Conservation (phyloP, 2,113 vertebrate species). For the Silurus meridionalis region DNA sequence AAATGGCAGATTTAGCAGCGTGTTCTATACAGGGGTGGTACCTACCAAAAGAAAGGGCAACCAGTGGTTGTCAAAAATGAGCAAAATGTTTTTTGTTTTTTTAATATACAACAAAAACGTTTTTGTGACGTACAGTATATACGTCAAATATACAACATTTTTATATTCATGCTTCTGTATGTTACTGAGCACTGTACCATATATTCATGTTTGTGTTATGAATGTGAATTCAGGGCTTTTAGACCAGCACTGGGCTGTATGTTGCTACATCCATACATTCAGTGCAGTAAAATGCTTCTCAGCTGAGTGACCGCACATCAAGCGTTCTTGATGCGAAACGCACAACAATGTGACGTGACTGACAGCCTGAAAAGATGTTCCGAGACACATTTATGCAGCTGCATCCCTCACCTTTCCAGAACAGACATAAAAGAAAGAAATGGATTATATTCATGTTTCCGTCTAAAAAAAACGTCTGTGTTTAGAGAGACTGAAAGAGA, state of each 20-base stretch:
- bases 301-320: background rate
- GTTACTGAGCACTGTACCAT: background rate
- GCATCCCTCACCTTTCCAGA: background rate
- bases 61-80: background rate
- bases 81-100: background rate
- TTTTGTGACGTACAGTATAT: background rate
- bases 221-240: background rate
- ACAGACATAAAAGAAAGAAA: background rate
- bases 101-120: background rate
- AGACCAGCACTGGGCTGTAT: background rate
- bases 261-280: background rate
- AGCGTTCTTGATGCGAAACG: background rate
- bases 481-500: conserved; percentile 11
- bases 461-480: background rate
- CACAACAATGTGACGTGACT: conserved; percentile 3
- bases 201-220: background rate
- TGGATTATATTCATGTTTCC: conserved; percentile 1
- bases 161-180: background rate
- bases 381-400: background rate
- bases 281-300: background rate
- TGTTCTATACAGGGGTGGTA: too few species aligned
- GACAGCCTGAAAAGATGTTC: conserved; percentile 3
- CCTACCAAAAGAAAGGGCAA: too few species aligned
- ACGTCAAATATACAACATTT: background rate
- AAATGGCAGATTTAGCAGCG: too few species aligned